Conservation (phyloP, 2,113 vertebrate species). For the Strix aluco region DNA sequence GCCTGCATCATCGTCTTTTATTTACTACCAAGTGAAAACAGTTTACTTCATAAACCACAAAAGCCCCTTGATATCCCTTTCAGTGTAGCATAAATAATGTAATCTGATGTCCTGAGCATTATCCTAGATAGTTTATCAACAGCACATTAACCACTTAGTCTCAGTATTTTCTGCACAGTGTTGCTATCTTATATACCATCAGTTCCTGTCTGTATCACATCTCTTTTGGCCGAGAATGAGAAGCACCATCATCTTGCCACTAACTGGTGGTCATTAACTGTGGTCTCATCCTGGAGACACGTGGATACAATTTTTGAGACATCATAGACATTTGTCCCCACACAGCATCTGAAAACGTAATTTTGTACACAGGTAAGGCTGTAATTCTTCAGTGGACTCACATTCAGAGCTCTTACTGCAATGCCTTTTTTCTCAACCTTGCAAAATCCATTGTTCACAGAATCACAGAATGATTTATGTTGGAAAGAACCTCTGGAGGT, state of each 20-base stretch:
- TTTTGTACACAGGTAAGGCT: neutral
- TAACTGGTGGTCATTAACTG: neutral
- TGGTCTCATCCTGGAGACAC: neutral
- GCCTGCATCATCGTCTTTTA: slow-evolving; percentile 38
- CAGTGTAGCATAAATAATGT: slow-evolving; percentile 59
- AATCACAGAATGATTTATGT: neutral
- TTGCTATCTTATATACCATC: neutral
- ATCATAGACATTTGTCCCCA: neutral
- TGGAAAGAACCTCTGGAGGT: neutral
- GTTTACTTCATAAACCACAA: slow-evolving; percentile 68
- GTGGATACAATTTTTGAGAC: neutral
- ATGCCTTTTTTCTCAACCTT: neutral
- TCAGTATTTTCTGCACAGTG: neutral
- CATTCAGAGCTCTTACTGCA: neutral
- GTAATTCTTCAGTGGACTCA: neutral
- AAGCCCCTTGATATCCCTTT: slow-evolving; percentile 42
- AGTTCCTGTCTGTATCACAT: neutral
- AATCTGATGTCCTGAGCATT: slow-evolving; percentile 19
- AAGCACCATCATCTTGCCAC: neutral
- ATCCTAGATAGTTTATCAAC: slow-evolving; percentile 41
- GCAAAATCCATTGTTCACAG: neutral
- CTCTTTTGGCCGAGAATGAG: neutral
- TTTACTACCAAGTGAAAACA: slow-evolving; percentile 62
- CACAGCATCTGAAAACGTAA: neutral
- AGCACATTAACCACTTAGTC: slow-evolving; percentile 32